These are phyloP conservation scores for Python bivittatus DNA, from an alignment of 2,113 vertebrate genomes.

Conservation along the genomic window DNA sequence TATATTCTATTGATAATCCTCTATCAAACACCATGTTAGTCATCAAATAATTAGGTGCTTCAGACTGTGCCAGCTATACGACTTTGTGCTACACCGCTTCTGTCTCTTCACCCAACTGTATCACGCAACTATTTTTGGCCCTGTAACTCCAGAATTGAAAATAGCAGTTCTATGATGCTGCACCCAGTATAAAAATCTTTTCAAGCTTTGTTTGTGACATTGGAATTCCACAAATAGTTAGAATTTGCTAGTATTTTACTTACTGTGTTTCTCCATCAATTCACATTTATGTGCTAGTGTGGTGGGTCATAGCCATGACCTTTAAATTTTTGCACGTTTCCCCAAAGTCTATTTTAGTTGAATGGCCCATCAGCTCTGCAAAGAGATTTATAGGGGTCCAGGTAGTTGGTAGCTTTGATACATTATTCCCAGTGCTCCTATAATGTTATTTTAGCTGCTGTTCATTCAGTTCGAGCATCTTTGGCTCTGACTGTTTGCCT, in stretches of 20 bases:
- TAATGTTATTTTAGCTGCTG: conserved; percentile 14
- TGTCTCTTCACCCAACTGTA: background rate
- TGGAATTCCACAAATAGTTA: background rate
- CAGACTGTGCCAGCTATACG: background rate
- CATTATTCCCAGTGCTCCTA: conserved; percentile 21
- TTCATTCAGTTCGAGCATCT: conserved; percentile 13
- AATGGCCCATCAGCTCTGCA: background rate
- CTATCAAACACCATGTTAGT: background rate
- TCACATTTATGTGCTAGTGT: conserved; percentile 3
- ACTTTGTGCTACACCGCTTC: background rate
- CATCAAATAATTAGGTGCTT: background rate
- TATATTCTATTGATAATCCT: background rate
- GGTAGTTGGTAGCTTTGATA: conserved; percentile 1
- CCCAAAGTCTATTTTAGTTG: conserved; percentile 23
- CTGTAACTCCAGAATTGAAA: background rate
- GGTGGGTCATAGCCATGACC: background rate
- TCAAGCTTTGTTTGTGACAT: background rate
- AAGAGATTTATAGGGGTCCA: conserved; percentile 12
- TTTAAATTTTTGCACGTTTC: background rate
- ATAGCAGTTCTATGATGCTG: background rate
- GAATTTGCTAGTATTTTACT: background rate
- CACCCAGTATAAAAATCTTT: background rate
- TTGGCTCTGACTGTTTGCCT: background rate
- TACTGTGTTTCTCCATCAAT: background rate
- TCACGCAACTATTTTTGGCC: background rate